A percentile compares a stretch with the other conserved stretches of the same genome.
These are phyloP conservation scores for Amphiprion ocellaris DNA, from an alignment of 2,113 vertebrate genomes.

Conservation along the genomic window DNA sequence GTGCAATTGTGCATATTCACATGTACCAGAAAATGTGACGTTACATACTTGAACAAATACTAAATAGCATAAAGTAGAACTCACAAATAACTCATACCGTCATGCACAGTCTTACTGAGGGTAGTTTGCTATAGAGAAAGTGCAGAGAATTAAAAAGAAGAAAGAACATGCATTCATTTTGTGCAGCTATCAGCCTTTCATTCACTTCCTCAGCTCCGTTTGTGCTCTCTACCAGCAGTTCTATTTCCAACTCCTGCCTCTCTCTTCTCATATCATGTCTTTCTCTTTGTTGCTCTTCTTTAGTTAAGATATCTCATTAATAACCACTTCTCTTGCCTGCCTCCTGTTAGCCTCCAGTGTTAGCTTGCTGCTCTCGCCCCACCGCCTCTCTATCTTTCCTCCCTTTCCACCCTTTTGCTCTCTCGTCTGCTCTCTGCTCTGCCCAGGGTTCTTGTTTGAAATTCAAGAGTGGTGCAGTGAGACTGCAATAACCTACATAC, in stretches of 20 bases:
- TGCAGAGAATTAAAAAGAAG: not conserved
- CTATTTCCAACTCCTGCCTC: constrained; percentile 21
- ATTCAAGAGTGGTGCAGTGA: constrained; percentile 80
- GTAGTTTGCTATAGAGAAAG: not conserved
- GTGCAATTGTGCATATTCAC: not conserved
- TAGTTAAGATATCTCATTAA: constrained; percentile 79
- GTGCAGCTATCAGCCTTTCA: constrained; percentile 11
- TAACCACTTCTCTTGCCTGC: constrained; percentile 65
- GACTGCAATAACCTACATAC: constrained; percentile 80
- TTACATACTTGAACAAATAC: not conserved
- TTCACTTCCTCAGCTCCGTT: constrained; percentile 24
- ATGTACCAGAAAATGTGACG: not conserved
- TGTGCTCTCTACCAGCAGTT: constrained; percentile 10
- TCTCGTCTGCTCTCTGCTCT: constrained; percentile 69
- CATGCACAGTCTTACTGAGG: not conserved
- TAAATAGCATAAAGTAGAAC: not conserved
- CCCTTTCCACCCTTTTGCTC: constrained; percentile 49
- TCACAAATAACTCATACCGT: not conserved
- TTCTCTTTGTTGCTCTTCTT: constrained; percentile 57
- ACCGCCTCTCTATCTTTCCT: constrained; percentile 42
- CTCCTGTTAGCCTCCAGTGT: constrained; percentile 75
- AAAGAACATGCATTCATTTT: not conserved
- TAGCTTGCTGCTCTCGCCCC: constrained; percentile 62
- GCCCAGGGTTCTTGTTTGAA: constrained; percentile 80
- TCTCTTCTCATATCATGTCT: constrained; percentile 33